Evolutionary conservation across 2,797 vertebrate genomes (phyloP), one percentile per base, ranked within the genome.

Genomic region (Tinamus major): DNA sequence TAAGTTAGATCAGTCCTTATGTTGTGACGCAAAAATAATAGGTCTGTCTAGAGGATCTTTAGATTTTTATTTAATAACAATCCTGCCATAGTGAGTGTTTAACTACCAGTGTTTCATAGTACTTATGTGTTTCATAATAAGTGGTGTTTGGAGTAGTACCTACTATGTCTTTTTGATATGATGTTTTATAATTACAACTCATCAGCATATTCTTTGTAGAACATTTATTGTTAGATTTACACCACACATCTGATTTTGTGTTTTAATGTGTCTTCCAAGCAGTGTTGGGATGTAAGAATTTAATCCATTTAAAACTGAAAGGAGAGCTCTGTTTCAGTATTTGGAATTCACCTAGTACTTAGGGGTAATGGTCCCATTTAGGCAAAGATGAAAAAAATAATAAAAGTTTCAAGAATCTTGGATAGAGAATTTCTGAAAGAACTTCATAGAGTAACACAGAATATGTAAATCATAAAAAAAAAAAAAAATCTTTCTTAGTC

Each of bases 111-210:
- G 29, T 95, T 88, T 83, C 63, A 12, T 87, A 91, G 49, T 58
- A 79, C 80, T 76, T 65, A 35, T 44, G 33, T 94, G 55, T 80
- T 87, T 75, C 80, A 72, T 81, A 72, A 67, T 37, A 79, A 79
- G 12, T 87, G 58, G 31, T 85, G 72, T 90, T 63, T 83, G 72
- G 33, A 81, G 21, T 16, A 86, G 41, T 67, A 42, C 16, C 74
- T 77, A 79, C 8, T 62, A 56, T 61, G 74, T 91, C 55, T 91
- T 80, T 81, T 48, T 29, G 8, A 42, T 51, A 68, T 13, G 15
- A 58, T 86, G 31, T 63, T 74, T 72, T 74, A n/a, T 84, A 93
- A 86, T 79, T 75, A 35, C n/a, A 85, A 27, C 19, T 91, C 33
- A 42, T 53, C 41, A 65, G 23, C 68, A 9, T 84, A 69, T 72